phyloP scores from a whole-genome alignment of 2,113 vertebrate species.

The Ochotona princeps region DNA sequence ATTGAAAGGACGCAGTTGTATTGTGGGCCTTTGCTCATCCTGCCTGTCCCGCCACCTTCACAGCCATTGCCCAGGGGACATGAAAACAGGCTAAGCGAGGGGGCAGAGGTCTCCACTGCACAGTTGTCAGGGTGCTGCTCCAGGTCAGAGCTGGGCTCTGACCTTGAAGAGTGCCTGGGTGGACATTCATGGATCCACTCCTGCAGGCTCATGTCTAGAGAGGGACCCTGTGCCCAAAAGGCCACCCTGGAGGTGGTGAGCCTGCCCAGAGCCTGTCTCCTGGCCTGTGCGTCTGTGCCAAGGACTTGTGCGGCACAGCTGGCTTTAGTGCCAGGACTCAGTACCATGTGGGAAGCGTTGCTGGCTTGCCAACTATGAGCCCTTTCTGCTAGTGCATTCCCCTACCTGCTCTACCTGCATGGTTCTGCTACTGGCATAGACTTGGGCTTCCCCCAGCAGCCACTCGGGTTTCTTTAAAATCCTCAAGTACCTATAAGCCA shows the following conservation, averaged over 20 bases:
- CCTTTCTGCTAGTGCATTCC: neutral
- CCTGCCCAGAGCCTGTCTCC: too few species aligned
- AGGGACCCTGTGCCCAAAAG: neutral
- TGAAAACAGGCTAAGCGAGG: neutral
- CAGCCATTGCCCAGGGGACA: neutral
- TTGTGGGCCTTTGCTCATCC: rapidly evolving
- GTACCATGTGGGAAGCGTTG: too few species aligned
- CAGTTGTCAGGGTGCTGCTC: rapidly evolving
- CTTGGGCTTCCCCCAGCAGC: neutral
- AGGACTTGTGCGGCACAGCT: neutral
- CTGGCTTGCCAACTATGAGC: rapidly evolving
- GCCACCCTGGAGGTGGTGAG: too few species aligned
- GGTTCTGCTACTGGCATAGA: neutral
- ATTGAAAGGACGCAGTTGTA: rapidly evolving
- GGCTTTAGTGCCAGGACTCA: too few species aligned
- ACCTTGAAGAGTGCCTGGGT: too few species aligned
- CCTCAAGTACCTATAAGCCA: constrained; percentile 63
- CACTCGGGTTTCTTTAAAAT: constrained; percentile 71
- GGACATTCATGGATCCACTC: too few species aligned
- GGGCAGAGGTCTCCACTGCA: rapidly evolving
- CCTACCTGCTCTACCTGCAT: constrained; percentile 30
- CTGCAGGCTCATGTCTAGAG: neutral
- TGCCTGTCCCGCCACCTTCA: too few species aligned
- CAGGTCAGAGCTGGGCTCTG: too few species aligned
- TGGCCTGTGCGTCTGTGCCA: neutral